Percentiles rank a stretch among this genome's conserved stretches.
These are phyloP conservation scores for Drosophila pandora DNA, from an alignment of 1,140 invertebrate genomes.

Conservation along the genomic window DNA sequence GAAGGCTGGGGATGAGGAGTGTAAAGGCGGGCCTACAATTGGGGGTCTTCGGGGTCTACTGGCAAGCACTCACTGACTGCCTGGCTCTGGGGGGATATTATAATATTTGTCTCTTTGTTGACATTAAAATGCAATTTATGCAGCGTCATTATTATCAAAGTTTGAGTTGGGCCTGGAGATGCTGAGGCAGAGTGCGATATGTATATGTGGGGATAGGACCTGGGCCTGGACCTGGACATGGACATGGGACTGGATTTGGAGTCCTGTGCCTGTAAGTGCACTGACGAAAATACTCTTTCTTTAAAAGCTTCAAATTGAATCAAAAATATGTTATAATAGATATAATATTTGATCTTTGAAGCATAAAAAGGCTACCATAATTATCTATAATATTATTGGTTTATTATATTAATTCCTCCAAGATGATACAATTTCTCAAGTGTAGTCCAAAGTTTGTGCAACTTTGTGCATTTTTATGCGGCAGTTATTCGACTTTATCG, in stretches of 20 bases:
- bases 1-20: not conserved
- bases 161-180: conserved; percentile 41
- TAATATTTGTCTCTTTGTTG: conserved; percentile 81
- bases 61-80: conserved; percentile 30
- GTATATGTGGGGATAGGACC: conserved; percentile 14
- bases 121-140: conserved; percentile 82
- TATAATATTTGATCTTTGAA: too few relatives aligned
- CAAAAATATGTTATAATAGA: too few relatives aligned
- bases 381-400: too few relatives aligned
- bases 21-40: conserved; percentile 5
- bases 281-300: conserved; percentile 4
- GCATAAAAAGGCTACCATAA: too few relatives aligned
- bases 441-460: not conserved
- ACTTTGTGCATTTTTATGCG: conserved; percentile 62
- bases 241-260: conserved; percentile 6
- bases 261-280: conserved; percentile 15
- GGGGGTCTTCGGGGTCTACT: conserved; percentile 29
- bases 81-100: conserved; percentile 55
- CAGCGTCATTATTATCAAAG: conserved; percentile 75
- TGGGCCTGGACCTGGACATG: conserved; percentile 21
- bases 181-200: conserved; percentile 2
- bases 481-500: conserved; percentile 57
- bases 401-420: not conserved
- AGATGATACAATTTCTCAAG: not conserved
- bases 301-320: too few relatives aligned